Conservation (phyloP, 64 coral and sea anemone species). For the Porites lutea region DNA sequence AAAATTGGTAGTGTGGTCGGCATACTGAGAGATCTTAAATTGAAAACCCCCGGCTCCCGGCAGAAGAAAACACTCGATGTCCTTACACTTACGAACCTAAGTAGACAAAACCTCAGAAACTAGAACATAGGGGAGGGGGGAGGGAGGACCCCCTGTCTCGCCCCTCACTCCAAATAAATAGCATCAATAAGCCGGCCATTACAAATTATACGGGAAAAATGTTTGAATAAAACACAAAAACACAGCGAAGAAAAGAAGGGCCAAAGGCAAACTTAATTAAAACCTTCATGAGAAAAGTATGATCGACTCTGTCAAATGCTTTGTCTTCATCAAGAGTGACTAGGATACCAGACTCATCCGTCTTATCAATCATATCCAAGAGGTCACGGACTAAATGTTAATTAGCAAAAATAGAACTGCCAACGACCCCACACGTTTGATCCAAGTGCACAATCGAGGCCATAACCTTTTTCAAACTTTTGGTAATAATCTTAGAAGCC, state of each 20-base stretch:
- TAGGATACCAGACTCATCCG: neutral
- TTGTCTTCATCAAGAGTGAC: constrained; percentile 7
- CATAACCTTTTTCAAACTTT: neutral
- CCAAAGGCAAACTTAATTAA: neutral
- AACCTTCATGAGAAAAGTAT: neutral
- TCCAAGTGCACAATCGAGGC: neutral
- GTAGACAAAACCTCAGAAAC: too few relatives aligned
- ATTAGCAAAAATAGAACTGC: neutral
- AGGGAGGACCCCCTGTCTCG: too few relatives aligned
- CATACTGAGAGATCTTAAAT: too few relatives aligned
- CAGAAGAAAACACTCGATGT: too few relatives aligned
- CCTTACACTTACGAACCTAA: too few relatives aligned
- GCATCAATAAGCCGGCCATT: too few relatives aligned
- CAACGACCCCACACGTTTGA: constrained; percentile 16
- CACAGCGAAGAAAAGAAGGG: neutral
- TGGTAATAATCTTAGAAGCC: neutral
- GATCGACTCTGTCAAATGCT: constrained; percentile 25
- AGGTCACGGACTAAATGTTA: neutral
- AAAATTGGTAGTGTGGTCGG: too few relatives aligned
- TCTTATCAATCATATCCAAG: neutral
- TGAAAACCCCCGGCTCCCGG: too few relatives aligned
- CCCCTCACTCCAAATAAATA: too few relatives aligned
- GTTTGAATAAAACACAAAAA: neutral
- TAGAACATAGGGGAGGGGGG: too few relatives aligned
- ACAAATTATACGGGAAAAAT: too few relatives aligned